Base-by-base conservation (phyloP, 1,140 invertebrate genomes). In the Bombus fervidus region DNA sequence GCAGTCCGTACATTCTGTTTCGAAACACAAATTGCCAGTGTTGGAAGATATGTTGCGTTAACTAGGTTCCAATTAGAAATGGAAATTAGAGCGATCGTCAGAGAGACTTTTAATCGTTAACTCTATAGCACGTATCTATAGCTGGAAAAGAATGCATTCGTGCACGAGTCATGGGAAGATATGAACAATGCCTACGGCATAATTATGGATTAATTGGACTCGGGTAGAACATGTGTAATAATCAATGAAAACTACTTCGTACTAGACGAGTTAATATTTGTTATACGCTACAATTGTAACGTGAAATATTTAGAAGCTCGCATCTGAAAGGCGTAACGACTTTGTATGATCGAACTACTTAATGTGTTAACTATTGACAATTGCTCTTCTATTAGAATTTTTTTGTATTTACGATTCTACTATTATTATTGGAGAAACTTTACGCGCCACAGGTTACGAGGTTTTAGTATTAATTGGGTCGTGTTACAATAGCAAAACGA, bases 21-120 rank as follows among this genome's bases (percentile, higher is more conserved):
- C 6, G 5, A 18, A 12, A 0, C 28, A 28, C 13, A 72, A 71
- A 18, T n/a, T 28, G 1, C 39, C 12, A 15, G 2, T 15, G n/a
- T 31, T 8, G n/a, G 8, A 18, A 8, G 71, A 12, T 31, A 3
- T 2, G 71, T 73, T 31, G 39, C 28, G 71, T 73, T 73, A 31
- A 47, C n/a, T 47, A 73, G 71, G 34, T 37, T 59, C 15, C 25
- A 59, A 76, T 76, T 53, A 76, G 74, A 4, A 59, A n/a, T 76
- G 34, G 39, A 59, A 39, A 76, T 76, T 59, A 28, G 53, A 37
- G 3, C 41, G 43, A 25, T 39, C 53, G 47, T 37, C 31, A 4
- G 47, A 28, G 25, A 12, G 2, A 37, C 25, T 57, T 39, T 37
- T 31, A 28, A 72, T 41, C 28, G 28, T n/a, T 72, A 39, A 0